phyloP scores from a whole-genome alignment of 1,140 invertebrate genomes.

The Pseudachorutes palmiensis region DNA sequence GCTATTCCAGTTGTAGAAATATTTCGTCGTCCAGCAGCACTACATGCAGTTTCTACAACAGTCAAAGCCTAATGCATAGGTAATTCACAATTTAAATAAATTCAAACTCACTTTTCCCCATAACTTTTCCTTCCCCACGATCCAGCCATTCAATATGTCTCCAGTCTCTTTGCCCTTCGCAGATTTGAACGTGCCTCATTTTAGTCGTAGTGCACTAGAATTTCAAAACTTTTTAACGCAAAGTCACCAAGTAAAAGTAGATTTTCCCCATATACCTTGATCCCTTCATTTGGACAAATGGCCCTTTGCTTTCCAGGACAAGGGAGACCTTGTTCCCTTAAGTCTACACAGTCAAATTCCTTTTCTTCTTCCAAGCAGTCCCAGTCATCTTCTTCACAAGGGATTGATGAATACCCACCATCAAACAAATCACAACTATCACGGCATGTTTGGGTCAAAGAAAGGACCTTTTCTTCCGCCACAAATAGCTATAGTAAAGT shows the following conservation, averaged over 20 bases:
- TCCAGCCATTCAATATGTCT: constrained; percentile 17
- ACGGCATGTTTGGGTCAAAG: constrained; percentile 22
- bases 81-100: too few relatives aligned
- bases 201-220: constrained; percentile 17
- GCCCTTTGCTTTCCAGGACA: constrained; percentile 2
- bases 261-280: neutral
- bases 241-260: neutral
- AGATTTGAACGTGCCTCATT: constrained; percentile 10
- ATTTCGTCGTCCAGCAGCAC: neutral
- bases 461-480: constrained; percentile 17
- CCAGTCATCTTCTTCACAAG: constrained; percentile 18
- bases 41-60: neutral
- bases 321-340: neutral
- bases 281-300: constrained; percentile 20
- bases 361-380: constrained; percentile 18
- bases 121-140: constrained; percentile 4
- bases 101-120: constrained; percentile 5
- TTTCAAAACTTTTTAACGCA: neutral
- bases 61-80: too few relatives aligned
- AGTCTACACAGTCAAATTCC: constrained; percentile 21
- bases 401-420: constrained; percentile 17
- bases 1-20: neutral
- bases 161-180: neutral
- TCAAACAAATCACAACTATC: constrained; percentile 26
- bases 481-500: constrained; percentile 17